Evolutionary conservation across 92 coral and sea anemone species (phyloP).

Genomic region (Heteractis magnifica): DNA sequence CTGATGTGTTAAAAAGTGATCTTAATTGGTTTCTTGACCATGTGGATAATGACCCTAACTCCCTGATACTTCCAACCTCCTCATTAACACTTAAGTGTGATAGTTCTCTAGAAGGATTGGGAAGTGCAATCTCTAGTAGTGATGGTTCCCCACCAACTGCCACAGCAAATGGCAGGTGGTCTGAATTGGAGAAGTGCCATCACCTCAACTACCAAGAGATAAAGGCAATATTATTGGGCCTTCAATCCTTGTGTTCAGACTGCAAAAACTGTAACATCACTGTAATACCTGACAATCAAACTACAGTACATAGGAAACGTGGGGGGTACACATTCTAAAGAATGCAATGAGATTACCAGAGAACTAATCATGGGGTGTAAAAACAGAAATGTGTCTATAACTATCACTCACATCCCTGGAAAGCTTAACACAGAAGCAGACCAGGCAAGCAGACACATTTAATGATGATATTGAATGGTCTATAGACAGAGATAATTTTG

Average conservation of each 20-base stretch:
- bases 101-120: conserved; percentile 27
- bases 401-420: conserved; percentile 43
- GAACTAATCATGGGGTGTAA: conserved; percentile 43
- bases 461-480: conserved; percentile 49
- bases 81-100: not conserved
- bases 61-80: conserved; percentile 39
- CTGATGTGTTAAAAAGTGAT: not conserved
- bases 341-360: conserved; percentile 22
- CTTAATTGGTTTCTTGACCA: conserved; percentile 26
- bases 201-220: conserved; percentile 45
- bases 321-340: conserved; percentile 52
- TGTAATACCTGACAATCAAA: conserved; percentile 14
- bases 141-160: not conserved
- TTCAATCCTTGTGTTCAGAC: conserved; percentile 25
- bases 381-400: conserved; percentile 29
- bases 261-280: too few relatives aligned
- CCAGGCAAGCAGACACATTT: conserved; percentile 40
- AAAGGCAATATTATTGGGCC: conserved; percentile 28
- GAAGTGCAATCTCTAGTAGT: conserved; percentile 11
- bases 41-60: conserved; percentile 20
- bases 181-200: conserved; percentile 5
- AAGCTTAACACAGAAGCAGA: conserved; percentile 43
- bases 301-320: conserved; percentile 42
- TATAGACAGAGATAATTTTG: conserved; percentile 33
- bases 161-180: conserved; percentile 56